phyloP scores from a whole-genome alignment of 2,113 vertebrate genomes.

The Gyps fulvus region DNA sequence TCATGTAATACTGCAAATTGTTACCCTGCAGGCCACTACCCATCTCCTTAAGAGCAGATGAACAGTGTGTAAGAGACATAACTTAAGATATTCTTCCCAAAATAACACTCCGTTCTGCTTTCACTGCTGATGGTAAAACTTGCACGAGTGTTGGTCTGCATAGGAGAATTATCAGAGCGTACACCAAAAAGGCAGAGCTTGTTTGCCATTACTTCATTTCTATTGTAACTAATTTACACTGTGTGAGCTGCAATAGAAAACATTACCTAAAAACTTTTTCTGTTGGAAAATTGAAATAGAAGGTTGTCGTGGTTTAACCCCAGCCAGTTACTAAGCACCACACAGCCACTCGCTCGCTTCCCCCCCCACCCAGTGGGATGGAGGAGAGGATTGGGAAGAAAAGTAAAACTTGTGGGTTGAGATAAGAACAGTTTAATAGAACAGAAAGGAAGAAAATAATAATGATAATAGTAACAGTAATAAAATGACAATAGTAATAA shows the following conservation, averaged over 20 bases:
- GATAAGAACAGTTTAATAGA: too few species aligned
- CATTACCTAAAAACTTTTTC: background rate
- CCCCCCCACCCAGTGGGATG: too few species aligned
- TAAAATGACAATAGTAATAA: too few species aligned
- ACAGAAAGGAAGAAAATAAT: too few species aligned
- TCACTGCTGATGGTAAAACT: background rate
- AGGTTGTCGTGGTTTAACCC: background rate
- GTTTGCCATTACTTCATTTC: background rate
- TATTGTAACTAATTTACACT: background rate
- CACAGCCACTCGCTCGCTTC: too few species aligned
- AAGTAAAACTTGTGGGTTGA: too few species aligned
- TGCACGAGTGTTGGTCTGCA: fast-evolving
- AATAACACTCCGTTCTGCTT: background rate
- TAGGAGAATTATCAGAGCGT: background rate
- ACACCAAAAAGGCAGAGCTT: background rate
- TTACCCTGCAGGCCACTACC: background rate
- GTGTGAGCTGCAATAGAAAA: background rate
- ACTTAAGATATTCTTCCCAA: background rate
- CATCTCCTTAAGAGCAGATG: background rate
- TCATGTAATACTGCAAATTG: background rate
- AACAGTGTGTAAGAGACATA: background rate
- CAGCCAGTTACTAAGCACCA: too few species aligned
- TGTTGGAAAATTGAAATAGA: background rate
- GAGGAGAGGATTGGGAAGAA: too few species aligned
- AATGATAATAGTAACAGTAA: too few species aligned